Conservation (phyloP, 2,888 invertebrate species). For the Pyrgus malvae region DNA sequence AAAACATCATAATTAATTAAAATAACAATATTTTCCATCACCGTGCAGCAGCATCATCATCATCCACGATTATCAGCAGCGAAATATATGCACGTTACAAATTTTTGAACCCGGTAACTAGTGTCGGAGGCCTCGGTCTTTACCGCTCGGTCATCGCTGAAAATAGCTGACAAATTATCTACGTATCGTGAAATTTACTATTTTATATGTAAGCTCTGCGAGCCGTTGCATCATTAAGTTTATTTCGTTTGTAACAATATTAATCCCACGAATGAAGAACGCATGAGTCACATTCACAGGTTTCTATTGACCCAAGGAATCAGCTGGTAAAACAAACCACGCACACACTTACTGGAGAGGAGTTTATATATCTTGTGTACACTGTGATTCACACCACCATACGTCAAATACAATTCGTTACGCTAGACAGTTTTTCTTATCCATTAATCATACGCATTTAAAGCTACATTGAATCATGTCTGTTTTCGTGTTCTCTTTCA, state of each 20-base stretch:
- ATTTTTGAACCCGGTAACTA: too few species aligned
- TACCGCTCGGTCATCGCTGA: too few species aligned
- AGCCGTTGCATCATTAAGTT: background rate
- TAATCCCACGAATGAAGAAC: background rate
- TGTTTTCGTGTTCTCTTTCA: too few species aligned
- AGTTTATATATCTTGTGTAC: slow-evolving; percentile 7
- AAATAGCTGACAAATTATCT: too few species aligned
- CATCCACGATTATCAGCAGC: too few species aligned
- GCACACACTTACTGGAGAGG: background rate
- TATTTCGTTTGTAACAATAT: background rate
- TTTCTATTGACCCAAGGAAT: slow-evolving; percentile 14
- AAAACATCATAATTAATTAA: too few species aligned
- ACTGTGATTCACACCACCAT: slow-evolving; percentile 11
- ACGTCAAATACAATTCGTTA: slow-evolving; percentile 6
- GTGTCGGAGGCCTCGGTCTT: too few species aligned
- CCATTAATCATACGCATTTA: background rate
- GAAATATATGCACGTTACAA: too few species aligned
- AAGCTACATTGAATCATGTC: background rate
- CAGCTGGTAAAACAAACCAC: slow-evolving; percentile 19
- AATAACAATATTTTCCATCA: too few species aligned
- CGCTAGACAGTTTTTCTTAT: slow-evolving; percentile 8
- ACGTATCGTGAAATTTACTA: too few species aligned
- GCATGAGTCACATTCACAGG: slow-evolving; percentile 8
- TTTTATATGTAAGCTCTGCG: too few species aligned
- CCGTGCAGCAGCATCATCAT: too few species aligned